Conservation (phyloP, 2,113 vertebrate genomes). For the Conger conger region DNA sequence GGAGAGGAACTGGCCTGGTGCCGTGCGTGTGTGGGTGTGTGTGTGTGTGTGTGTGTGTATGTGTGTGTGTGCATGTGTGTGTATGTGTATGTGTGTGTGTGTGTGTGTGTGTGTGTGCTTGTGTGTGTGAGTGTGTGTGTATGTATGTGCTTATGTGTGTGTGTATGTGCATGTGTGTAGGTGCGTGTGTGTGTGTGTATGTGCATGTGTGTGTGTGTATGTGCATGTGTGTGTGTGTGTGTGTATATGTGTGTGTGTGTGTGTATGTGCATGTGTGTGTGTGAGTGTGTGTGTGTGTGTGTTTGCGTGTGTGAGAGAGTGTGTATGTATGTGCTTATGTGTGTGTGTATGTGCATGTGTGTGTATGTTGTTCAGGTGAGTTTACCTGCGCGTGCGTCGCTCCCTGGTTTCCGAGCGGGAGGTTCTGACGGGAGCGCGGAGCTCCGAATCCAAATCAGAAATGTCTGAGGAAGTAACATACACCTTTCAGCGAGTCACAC, state of each 20-base stretch:
- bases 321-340: neutral
- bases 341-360: neutral
- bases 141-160: neutral
- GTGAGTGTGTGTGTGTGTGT: neutral
- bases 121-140: conserved; percentile 46
- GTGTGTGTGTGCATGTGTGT: neutral
- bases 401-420: conserved; percentile 58
- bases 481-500: neutral
- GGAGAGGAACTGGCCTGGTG: neutral
- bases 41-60: neutral
- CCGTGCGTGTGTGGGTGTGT: neutral
- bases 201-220: neutral
- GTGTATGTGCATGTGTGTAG: conserved; percentile 61
- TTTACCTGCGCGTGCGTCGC: conserved; percentile 66
- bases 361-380: neutral
- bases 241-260: too few species aligned
- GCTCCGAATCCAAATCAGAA: conserved; percentile 79
- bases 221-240: neutral
- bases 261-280: neutral
- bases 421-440: conserved; percentile 43
- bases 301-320: neutral
- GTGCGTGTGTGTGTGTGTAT: too few species aligned
- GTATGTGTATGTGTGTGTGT: conserved; percentile 61
- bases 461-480: conserved; percentile 72
- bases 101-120: conserved; percentile 46